Evolutionary conservation across 2,113 vertebrate species (phyloP).

Genomic region (Hemibagrus wyckioides): DNA sequence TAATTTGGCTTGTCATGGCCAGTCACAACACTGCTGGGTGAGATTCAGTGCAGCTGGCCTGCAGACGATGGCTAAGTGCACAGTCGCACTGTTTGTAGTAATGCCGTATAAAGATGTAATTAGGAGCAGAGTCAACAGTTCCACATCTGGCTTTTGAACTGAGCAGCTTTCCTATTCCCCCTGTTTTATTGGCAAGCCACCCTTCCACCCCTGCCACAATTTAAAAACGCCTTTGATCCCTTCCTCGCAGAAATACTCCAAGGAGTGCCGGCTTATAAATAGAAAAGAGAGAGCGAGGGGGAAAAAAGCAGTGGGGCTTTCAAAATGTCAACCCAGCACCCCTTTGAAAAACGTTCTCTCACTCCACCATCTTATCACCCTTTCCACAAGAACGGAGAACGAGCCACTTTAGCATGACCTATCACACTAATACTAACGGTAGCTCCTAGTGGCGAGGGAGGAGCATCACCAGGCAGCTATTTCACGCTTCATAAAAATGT

Average conservation of each 20-base stretch:
- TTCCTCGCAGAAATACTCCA: constrained; percentile 49
- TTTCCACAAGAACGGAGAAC: constrained; percentile 29
- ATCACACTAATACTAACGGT: neutral
- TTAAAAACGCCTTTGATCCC: constrained; percentile 56
- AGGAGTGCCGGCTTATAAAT: constrained; percentile 52
- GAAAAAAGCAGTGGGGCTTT: constrained; percentile 41
- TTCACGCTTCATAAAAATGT: constrained; percentile 38
- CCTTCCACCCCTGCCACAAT: constrained; percentile 47
- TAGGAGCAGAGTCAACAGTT: constrained; percentile 44
- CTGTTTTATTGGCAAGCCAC: constrained; percentile 46
- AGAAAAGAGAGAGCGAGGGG: constrained; percentile 42
- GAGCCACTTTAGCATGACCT: constrained; percentile 18
- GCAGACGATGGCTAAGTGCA: constrained; percentile 14
- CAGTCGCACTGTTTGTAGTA: constrained; percentile 18
- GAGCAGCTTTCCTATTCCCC: constrained; percentile 47
- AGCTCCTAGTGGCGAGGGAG: constrained; percentile 8
- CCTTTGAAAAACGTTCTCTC: constrained; percentile 39
- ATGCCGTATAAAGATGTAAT: constrained; percentile 49
- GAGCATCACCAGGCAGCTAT: constrained; percentile 37
- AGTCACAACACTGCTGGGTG: constrained; percentile 16
- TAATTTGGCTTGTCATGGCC: constrained; percentile 9
- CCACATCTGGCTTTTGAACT: constrained; percentile 54
- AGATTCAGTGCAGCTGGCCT: constrained; percentile 10
- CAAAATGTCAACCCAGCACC: constrained; percentile 52
- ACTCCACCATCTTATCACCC: constrained; percentile 40